A percentile compares a stretch with the other conserved stretches of the same genome.
Conservation (phyloP, 2,888 invertebrate species). For the Perithous albicinctus region DNA sequence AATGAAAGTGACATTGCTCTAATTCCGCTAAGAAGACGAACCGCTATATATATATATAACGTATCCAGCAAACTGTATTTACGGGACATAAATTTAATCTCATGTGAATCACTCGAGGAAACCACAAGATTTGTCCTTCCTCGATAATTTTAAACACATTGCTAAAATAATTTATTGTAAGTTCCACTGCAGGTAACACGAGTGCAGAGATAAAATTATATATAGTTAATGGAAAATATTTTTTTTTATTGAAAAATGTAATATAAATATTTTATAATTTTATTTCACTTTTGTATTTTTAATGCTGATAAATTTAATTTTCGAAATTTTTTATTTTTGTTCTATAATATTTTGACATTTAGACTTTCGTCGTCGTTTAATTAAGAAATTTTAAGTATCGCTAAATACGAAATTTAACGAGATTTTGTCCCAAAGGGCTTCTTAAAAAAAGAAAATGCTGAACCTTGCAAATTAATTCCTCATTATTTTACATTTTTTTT, state of each 20-base stretch:
- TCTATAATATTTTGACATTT: background rate
- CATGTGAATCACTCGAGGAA: conserved; percentile 15
- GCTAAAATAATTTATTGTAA: background rate
- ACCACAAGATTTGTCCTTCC: conserved; percentile 12
- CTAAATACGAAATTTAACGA: background rate
- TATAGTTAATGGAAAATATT: no score
- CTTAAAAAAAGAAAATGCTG: no score
- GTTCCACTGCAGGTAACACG: no score
- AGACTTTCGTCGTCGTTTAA: background rate
- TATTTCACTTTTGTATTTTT: no score
- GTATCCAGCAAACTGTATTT: background rate
- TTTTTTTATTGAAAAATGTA: no score
- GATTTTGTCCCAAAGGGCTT: background rate
- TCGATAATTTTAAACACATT: background rate
- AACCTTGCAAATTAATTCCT: no score
- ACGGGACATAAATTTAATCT: conserved; percentile 6
- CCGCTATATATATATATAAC: background rate
- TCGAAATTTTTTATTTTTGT: conserved; percentile 1
- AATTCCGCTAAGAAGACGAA: conserved; percentile 14
- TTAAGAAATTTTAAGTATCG: background rate
- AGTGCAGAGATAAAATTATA: no score
- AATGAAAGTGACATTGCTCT: conserved; percentile 57
- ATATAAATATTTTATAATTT: no score
- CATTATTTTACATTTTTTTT: no score
- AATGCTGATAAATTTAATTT: background rate